phyloP scores from a whole-genome alignment of 1,140 invertebrate species.

The Drosophila littoralis region DNA sequence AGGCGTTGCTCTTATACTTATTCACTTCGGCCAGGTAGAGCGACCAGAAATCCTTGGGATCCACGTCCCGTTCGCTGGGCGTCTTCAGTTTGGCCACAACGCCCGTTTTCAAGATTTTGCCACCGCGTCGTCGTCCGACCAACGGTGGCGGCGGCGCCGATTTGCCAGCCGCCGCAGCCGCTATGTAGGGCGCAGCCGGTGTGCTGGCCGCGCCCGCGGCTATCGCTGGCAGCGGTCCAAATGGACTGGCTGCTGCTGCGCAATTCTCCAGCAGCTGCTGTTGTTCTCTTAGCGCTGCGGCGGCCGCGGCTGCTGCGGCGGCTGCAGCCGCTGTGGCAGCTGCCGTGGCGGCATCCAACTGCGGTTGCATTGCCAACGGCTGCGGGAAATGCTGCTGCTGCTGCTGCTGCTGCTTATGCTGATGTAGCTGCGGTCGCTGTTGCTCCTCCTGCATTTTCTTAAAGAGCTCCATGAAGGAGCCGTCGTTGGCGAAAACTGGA shows the following conservation, averaged over 20 bases:
- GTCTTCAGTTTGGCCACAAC: conserved; percentile 93
- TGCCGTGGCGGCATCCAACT: conserved; percentile 2
- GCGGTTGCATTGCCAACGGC: not conserved
- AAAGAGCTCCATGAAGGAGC: conserved; percentile 95
- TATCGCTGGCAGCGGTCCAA: conserved; percentile 67
- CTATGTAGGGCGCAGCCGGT: conserved; percentile 73
- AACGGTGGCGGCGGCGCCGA: conserved; percentile 70
- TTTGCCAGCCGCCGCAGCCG: conserved; percentile 83
- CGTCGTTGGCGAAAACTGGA: conserved; percentile 91
- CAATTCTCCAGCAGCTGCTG: conserved; percentile 4
- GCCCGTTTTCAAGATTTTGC: conserved; percentile 94
- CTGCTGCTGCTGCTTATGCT: conserved; percentile 61
- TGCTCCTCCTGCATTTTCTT: conserved; percentile 92
- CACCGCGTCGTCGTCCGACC: conserved; percentile 93
- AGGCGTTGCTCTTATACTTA: conserved; percentile 95
- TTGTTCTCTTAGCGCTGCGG: not conserved
- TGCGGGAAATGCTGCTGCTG: conserved; percentile 61
- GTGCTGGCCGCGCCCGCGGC: conserved; percentile 73
- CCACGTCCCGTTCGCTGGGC: conserved; percentile 86
- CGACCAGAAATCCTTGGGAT: conserved; percentile 95
- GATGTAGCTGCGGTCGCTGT: conserved; percentile 64
- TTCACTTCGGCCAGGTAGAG: conserved; percentile 96
- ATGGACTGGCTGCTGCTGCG: conserved; percentile 19
- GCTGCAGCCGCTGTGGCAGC: conserved; percentile 38
- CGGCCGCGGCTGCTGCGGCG: not conserved